Base-by-base conservation (phyloP, 2,113 vertebrate genomes). In the Craseonycteris thonglongyai region DNA sequence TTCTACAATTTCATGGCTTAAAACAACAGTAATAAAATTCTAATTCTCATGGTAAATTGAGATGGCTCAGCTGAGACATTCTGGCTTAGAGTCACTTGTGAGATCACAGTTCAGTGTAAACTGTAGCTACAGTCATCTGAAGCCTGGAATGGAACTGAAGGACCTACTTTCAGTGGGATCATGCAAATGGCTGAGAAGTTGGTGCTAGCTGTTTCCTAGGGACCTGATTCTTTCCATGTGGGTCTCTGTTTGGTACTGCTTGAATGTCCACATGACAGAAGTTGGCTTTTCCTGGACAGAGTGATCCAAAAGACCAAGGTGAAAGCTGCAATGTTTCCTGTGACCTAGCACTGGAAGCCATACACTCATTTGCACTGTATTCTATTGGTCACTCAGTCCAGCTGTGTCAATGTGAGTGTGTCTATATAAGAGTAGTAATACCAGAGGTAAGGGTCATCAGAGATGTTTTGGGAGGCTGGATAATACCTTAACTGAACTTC, bases 381-480 rank as follows among this genome's bases (percentile, higher is more conserved):
- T 81, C n/a, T 69, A 9, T 58, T 68, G 6, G 26, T 59, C 28
- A 38, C 58, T 51, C 28, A 38, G 45, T 42, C 14, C 13, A 90
- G 18, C 2, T 47, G 13, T 65, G 65, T 65, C 35, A 88, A 7
- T 40, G 33, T 49, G 33, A 69, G 38, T 66, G 28, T 12, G 19
- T 26, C 12, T 61, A 69, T 21, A 33, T 9, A 19, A 88, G 22
- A 38, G 9, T 33, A 87, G 24, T 42, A 47, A 90, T 16, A 40
- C 6, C 24, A 68, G 63, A 88, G n/a, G 2, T 58, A 51, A 74
- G 33, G 18, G 15, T 38, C 24, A 56, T 10, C 22, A 61, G 28
- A 2, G 22, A 9, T 0, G 1, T n/a, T 59, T 56, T 49, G 0
- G 21, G 24, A 13, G 13, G 16, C 49, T 74, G 16, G 21, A 13